Conservation (phyloP, 2,797 vertebrate genomes). For the Adelosebastes latens region DNA sequence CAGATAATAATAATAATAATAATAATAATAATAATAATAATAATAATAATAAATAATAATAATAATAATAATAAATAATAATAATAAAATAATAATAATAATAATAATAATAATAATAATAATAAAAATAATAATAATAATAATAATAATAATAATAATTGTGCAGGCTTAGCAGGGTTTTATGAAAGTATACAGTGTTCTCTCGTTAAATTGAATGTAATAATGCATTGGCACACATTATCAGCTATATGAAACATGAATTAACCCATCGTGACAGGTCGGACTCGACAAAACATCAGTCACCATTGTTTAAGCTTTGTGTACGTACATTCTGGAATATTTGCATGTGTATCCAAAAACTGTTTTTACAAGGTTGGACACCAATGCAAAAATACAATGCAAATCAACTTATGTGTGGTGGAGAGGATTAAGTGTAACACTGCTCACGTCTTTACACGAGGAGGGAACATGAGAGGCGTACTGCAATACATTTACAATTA, state of each 20-base stretch:
- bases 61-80: neutral
- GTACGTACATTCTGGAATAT: conserved; percentile 19
- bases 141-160: neutral
- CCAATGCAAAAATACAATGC: conserved; percentile 68
- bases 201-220: neutral
- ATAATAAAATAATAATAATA: too few species aligned
- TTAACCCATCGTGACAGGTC: conserved; percentile 46
- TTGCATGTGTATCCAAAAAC: conserved; percentile 50
- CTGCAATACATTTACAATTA: neutral
- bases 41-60: too few species aligned
- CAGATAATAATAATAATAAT: too few species aligned
- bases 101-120: too few species aligned
- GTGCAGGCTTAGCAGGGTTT: neutral
- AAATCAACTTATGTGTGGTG: conserved; percentile 32
- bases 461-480: neutral
- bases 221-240: neutral
- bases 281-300: neutral
- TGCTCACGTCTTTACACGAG: neutral
- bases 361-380: conserved; percentile 46
- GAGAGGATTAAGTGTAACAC: neutral
- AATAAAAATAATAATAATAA: too few species aligned
- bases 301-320: neutral
- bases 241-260: neutral
- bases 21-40: too few species aligned
- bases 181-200: neutral